A percentile compares a stretch with the other conserved stretches of the same genome.
Evolutionary conservation across 2,888 invertebrate species (phyloP).

Genomic region (Eucera pruinosa): DNA sequence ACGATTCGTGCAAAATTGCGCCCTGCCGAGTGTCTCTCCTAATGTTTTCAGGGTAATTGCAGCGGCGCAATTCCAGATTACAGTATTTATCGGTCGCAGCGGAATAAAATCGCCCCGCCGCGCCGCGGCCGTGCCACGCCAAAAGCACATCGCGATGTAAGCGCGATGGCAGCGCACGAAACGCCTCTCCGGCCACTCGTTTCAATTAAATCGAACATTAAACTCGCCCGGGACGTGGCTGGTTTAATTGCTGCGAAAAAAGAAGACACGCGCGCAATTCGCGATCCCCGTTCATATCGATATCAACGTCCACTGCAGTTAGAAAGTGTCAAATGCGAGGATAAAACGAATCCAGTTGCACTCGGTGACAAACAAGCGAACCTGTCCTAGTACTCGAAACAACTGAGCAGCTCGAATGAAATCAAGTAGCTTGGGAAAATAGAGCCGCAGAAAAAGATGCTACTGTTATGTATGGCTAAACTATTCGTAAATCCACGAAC

Average conservation of each 20-base stretch:
- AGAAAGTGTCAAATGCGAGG: no score
- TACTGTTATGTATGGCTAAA: no score
- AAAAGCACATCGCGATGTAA: slow-evolving; percentile 16
- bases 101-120: slow-evolving; percentile 21
- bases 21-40: slow-evolving; percentile 1
- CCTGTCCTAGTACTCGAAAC: no score
- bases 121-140: no score
- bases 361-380: no score
- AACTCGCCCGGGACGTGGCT: neutral
- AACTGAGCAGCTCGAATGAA: no score
- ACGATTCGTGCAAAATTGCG: slow-evolving; percentile 39
- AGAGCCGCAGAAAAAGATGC: no score
- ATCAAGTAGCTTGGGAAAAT: no score
- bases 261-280: slow-evolving; percentile 16
- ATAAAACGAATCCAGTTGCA: no score
- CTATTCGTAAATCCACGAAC: no score
- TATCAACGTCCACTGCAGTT: no score
- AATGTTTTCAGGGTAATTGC: slow-evolving; percentile 34
- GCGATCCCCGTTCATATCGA: slow-evolving; percentile 2
- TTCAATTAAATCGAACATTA: slow-evolving; percentile 29
- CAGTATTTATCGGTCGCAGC: slow-evolving; percentile 21
- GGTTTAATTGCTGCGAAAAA: neutral
- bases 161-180: slow-evolving; percentile 14
- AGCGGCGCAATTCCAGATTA: slow-evolving; percentile 21
- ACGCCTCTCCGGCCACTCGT: neutral